Conservation (phyloP, 2,113 vertebrate species). For the Anarrhichthys ocellatus region DNA sequence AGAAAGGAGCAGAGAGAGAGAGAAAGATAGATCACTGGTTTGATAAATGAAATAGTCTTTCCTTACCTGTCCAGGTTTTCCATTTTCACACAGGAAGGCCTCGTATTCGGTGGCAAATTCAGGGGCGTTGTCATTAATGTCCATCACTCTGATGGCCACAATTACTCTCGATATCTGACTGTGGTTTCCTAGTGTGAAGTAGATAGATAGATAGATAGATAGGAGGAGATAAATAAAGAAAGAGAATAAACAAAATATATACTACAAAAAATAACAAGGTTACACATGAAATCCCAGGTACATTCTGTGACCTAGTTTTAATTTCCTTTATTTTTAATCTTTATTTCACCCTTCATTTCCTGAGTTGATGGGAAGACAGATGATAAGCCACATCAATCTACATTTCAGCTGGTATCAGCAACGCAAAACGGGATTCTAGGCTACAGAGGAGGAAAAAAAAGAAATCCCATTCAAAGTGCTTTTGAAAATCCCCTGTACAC, state of each 20-base stretch:
- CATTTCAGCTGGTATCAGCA: constrained; percentile 67
- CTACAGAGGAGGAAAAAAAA: constrained; percentile 21
- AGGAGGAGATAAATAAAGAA: constrained; percentile 24
- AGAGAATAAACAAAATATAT: constrained; percentile 11
- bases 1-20: constrained; percentile 16
- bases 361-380: constrained; percentile 67
- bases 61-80: constrained; percentile 95
- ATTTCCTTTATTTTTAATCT: constrained; percentile 70
- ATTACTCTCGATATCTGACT: constrained; percentile 96
- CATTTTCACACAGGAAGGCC: constrained; percentile 97
- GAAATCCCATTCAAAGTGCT: constrained; percentile 71
- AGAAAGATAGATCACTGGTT: constrained; percentile 49
- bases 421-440: constrained; percentile 74
- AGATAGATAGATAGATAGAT: constrained; percentile 23
- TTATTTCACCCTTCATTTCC: constrained; percentile 67
- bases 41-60: constrained; percentile 68
- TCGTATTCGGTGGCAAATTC: constrained; percentile 95
- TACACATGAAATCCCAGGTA: constrained; percentile 60
- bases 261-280: constrained; percentile 30
- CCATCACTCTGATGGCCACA: constrained; percentile 96
- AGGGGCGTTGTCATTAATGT: constrained; percentile 99
- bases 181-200: constrained; percentile 88
- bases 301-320: constrained; percentile 75
- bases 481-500: constrained; percentile 80
- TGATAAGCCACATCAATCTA: constrained; percentile 77